A percentile compares a stretch with the other conserved stretches of the same genome.
phyloP scores from a whole-genome alignment of 2,797 vertebrate genomes.

The Lemur catta region DNA sequence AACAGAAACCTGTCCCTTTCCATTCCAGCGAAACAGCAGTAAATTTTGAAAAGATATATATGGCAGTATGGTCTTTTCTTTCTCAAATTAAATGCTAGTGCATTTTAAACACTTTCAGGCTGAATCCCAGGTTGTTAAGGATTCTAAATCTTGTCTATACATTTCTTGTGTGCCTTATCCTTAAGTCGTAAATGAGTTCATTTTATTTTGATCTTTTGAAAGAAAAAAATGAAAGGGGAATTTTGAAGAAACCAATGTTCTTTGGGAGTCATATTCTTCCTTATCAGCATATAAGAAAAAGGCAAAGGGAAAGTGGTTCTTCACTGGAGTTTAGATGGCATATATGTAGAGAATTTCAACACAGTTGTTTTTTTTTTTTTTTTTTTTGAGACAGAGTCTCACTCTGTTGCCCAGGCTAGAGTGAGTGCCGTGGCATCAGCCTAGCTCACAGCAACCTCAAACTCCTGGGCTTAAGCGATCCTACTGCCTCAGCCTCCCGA shows the following conservation, averaged over 20 bases:
- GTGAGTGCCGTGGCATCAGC: too few relatives aligned
- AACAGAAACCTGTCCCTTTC: conserved; percentile 32
- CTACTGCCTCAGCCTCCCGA: too few relatives aligned
- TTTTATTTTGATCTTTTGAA: neutral
- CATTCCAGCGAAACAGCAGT: neutral
- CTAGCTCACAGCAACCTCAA: too few relatives aligned
- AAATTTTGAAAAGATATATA: neutral
- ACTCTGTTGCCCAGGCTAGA: too few relatives aligned
- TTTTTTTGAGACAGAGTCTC: too few relatives aligned
- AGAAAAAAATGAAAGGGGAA: neutral
- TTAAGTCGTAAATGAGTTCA: neutral
- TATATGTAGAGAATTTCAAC: neutral
- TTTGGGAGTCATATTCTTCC: neutral
- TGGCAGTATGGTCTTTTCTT: neutral
- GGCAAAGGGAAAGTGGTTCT: neutral
- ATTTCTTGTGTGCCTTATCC: neutral
- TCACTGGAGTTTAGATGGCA: neutral
- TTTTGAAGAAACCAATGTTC: neutral
- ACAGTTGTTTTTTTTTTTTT: too few relatives aligned
- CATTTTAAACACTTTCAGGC: neutral
- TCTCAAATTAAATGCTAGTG: neutral
- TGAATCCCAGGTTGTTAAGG: neutral
- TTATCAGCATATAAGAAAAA: neutral
- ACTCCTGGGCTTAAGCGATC: too few relatives aligned
- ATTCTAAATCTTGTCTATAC: neutral